phyloP scores from a whole-genome alignment of 1,140 invertebrate genomes.

The Papilio helenus region DNA sequence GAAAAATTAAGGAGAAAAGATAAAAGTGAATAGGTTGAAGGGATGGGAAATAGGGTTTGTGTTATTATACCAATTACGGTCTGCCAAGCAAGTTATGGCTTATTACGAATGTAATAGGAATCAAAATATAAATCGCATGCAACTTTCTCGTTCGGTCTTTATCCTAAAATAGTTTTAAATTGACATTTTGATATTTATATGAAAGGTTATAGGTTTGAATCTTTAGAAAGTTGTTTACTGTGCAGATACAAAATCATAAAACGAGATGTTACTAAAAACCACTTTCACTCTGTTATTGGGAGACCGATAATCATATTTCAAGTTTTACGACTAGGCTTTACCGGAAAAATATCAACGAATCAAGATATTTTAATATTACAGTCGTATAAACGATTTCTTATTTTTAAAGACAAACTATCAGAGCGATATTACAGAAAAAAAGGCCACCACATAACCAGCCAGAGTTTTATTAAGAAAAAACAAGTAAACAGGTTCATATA shows the following conservation, averaged over 20 bases:
- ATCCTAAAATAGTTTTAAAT: slow-evolving; percentile 33
- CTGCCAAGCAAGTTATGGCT: neutral
- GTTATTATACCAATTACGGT: neutral
- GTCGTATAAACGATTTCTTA: neutral
- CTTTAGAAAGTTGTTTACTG: slow-evolving; percentile 50
- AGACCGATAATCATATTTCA: slow-evolving; percentile 19
- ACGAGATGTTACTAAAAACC: slow-evolving; percentile 23
- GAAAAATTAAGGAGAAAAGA: neutral
- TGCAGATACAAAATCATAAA: slow-evolving; percentile 18
- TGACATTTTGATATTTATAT: neutral
- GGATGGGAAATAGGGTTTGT: neutral
- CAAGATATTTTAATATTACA: neutral
- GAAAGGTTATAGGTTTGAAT: slow-evolving; percentile 13
- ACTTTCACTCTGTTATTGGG: slow-evolving; percentile 31
- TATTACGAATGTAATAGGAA: neutral
- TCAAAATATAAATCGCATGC: neutral
- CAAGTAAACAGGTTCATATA: neutral
- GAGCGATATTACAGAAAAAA: neutral
- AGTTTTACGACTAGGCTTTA: slow-evolving; percentile 26
- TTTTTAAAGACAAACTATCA: neutral
- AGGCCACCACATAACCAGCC: neutral
- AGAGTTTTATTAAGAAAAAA: neutral
- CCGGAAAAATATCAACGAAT: slow-evolving; percentile 3
- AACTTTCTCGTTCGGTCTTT: neutral
- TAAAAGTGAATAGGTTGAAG: neutral